These are phyloP conservation scores for Psix sp. DNA, from an alignment of 1,140 invertebrate species.

Conservation along the genomic window DNA sequence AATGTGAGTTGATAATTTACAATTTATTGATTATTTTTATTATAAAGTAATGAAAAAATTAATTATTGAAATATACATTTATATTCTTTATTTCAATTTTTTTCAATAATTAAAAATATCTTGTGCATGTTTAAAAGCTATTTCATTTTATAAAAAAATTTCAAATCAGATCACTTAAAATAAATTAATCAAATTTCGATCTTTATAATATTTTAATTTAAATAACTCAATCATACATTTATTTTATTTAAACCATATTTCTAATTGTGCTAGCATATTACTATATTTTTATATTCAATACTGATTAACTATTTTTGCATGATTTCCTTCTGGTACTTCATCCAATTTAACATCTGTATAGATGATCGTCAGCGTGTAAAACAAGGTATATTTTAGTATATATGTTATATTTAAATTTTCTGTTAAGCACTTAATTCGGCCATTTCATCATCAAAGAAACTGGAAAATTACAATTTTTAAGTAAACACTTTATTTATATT, in stretches of 20 bases:
- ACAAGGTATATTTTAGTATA: conserved; percentile 72
- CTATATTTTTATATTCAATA: too few species aligned
- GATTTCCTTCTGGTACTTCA: conserved; percentile 71
- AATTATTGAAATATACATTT: not conserved
- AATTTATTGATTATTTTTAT: not conserved
- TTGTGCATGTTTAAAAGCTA: not conserved
- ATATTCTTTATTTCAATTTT: not conserved
- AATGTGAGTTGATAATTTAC: too few species aligned
- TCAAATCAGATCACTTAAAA: not conserved
- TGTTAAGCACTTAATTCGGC: not conserved
- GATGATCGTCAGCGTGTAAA: conserved; percentile 70
- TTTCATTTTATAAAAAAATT: not conserved
- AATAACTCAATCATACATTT: not conserved
- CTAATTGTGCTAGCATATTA: not conserved
- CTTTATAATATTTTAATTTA: not conserved
- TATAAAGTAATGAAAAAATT: not conserved
- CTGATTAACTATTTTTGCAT: conserved; percentile 73
- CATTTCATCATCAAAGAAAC: too few species aligned
- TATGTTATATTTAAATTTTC: conserved; percentile 16
- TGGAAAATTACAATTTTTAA: too few species aligned
- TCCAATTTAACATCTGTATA: conserved; percentile 63
- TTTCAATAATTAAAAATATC: not conserved
- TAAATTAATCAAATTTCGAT: not conserved
- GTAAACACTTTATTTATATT: too few species aligned
- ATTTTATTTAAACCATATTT: conserved; percentile 42